These are phyloP conservation scores for Denticeps clupeoides DNA, from an alignment of 2,797 vertebrate genomes.

Conservation along the genomic window DNA sequence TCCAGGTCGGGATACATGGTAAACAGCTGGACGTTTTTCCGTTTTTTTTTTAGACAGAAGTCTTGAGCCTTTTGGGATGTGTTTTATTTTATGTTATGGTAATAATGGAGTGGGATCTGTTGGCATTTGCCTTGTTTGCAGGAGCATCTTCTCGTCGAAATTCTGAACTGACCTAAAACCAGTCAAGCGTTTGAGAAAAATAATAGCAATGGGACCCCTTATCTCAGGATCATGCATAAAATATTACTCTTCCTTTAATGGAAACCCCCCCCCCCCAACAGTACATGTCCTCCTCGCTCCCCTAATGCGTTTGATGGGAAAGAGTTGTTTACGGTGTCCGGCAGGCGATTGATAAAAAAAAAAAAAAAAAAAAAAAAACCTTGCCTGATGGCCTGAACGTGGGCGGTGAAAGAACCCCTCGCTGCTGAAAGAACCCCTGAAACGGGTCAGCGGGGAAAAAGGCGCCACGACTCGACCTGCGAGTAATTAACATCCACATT, in stretches of 20 bases:
- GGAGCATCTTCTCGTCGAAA: slow-evolving; percentile 14
- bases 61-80: too few relatives aligned
- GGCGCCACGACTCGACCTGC: slow-evolving; percentile 53
- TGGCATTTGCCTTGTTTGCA: slow-evolving; percentile 18
- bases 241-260: slow-evolving; percentile 28
- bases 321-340: slow-evolving; percentile 17
- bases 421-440: slow-evolving; percentile 15
- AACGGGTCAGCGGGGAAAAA: slow-evolving; percentile 30
- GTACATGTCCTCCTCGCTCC: slow-evolving; percentile 18
- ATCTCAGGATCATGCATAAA: slow-evolving; percentile 33
- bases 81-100: slow-evolving; percentile 2
- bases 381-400: background rate
- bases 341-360: slow-evolving; percentile 18
- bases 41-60: too few relatives aligned
- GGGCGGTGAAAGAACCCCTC: background rate
- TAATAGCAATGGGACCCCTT: slow-evolving; percentile 21
- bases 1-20: too few relatives aligned
- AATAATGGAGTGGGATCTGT: slow-evolving; percentile 8
- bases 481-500: slow-evolving; percentile 69
- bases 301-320: slow-evolving; percentile 21
- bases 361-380: too few relatives aligned
- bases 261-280: slow-evolving; percentile 18
- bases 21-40: too few relatives aligned
- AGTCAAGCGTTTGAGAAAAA: slow-evolving; percentile 22
- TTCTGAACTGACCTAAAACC: slow-evolving; percentile 27